Percentiles rank a stretch among this genome's conserved stretches.
Conservation (phyloP, 2,888 invertebrate genomes). For the Acleris literana region DNA sequence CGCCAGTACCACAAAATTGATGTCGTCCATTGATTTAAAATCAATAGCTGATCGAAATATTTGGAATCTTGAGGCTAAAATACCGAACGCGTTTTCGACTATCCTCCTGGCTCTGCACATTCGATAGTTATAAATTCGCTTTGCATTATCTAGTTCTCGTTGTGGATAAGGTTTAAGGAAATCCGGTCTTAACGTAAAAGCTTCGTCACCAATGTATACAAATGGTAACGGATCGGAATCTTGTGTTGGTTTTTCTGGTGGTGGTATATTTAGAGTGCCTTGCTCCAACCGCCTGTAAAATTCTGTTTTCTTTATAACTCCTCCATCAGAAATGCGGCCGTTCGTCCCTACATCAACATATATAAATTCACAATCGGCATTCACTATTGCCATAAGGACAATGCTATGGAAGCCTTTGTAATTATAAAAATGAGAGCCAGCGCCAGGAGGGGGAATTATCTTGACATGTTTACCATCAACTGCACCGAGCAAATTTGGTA, state of each 20-base stretch:
- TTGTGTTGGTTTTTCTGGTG: conserved; percentile 21
- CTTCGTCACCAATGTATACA: conserved; percentile 38
- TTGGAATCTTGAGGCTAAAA: conserved; percentile 22
- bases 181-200: conserved; percentile 37
- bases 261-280: conserved; percentile 16
- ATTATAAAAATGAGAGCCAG: conserved; percentile 29
- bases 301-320: conserved; percentile 23
- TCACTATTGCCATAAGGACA: conserved; percentile 35
- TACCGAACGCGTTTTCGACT: conserved; percentile 37
- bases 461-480: conserved; percentile 14
- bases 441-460: conserved; percentile 27
- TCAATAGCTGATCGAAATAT: conserved; percentile 3
- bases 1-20: conserved; percentile 35
- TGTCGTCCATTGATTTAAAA: conserved; percentile 31
- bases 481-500: conserved; percentile 3
- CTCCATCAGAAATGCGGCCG: conserved; percentile 23
- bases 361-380: conserved; percentile 32
- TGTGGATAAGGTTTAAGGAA: conserved; percentile 36
- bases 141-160: conserved; percentile 11
- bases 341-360: conserved; percentile 25
- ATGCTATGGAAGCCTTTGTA: conserved; percentile 33
- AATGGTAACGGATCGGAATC: conserved; percentile 28
- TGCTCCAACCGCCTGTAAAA: conserved; percentile 6
- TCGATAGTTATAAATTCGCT: conserved; percentile 39
- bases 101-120: conserved; percentile 38